These are phyloP conservation scores for Cassiopea xamachana DNA, from an alignment of 30 jellyfish, hydroid and myxozoan species.

Conservation along the genomic window DNA sequence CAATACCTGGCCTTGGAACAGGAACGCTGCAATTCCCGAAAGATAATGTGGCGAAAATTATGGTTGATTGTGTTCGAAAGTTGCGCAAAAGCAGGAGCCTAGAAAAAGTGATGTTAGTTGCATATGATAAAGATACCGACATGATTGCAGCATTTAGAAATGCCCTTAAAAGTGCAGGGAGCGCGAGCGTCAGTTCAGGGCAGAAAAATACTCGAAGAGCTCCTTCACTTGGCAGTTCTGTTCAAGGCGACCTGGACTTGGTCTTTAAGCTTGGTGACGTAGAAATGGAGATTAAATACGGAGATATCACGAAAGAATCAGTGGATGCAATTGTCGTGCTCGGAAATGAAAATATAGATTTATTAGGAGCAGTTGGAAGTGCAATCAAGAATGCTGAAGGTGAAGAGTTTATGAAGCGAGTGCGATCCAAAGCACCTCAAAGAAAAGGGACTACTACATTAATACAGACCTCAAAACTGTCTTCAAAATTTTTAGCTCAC, in stretches of 20 bases:
- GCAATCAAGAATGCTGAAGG: conserved; percentile 41
- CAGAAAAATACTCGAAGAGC: not conserved
- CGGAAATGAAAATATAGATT: conserved; percentile 20
- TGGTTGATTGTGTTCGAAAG: conserved; percentile 11
- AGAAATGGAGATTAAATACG: conserved; percentile 8
- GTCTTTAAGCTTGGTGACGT: conserved; percentile 28
- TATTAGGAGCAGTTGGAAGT: conserved; percentile 42
- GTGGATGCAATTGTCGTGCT: conserved; percentile 58
- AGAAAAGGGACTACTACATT: conserved; percentile 38
- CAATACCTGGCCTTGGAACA: conserved; percentile 66
- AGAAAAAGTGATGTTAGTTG: conserved; percentile 33
- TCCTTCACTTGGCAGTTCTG: not conserved
- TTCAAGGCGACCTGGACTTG: not conserved
- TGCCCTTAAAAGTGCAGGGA: not conserved
- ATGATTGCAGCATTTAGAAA: conserved; percentile 29
- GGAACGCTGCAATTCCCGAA: conserved; percentile 52
- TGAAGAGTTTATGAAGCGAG: not conserved
- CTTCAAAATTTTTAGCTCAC: conserved; percentile 47
- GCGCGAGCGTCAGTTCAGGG: not conserved
- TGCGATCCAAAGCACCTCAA: not conserved
- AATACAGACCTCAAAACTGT: conserved; percentile 26
- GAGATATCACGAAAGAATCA: conserved; percentile 48
- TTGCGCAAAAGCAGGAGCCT: not conserved
- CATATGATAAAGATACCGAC: conserved; percentile 18
- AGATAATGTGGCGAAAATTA: conserved; percentile 46